Evolutionary conservation across 2,113 vertebrate species (phyloP).

Genomic region (Peromyscus maniculatus): DNA sequence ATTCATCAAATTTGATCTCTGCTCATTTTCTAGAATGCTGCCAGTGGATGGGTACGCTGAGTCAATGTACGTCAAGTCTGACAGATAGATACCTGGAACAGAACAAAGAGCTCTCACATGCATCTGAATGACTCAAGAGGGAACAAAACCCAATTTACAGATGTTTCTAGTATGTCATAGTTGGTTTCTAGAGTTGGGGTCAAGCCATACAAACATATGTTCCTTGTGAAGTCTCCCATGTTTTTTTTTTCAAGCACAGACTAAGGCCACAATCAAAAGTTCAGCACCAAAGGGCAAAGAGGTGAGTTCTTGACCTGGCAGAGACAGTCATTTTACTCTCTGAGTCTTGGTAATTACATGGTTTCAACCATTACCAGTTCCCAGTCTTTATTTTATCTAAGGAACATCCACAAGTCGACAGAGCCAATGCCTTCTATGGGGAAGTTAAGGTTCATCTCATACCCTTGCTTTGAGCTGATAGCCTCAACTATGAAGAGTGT

Average conservation of each 20-base stretch:
- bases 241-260: neutral
- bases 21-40: constrained; percentile 99
- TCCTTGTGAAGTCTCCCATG: neutral
- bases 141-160: neutral
- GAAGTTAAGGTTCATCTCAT: neutral
- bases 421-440: neutral
- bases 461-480: neutral
- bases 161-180: neutral
- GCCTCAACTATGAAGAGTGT: neutral
- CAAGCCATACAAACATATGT: neutral
- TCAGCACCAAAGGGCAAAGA: neutral
- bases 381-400: constrained; percentile 8
- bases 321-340: neutral
- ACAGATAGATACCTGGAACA: constrained; percentile 96
- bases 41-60: constrained; percentile 98
- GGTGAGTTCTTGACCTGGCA: neutral
- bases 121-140: neutral
- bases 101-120: constrained; percentile 58
- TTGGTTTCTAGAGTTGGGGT: neutral
- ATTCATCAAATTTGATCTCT: constrained; percentile 99
- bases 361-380: neutral
- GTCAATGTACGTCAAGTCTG: constrained; percentile 98
- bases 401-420: neutral
- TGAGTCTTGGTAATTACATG: neutral
- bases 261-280: neutral